These are phyloP conservation scores for Rotaria macrura DNA, from an alignment of 2,888 invertebrate genomes.

Conservation along the genomic window DNA sequence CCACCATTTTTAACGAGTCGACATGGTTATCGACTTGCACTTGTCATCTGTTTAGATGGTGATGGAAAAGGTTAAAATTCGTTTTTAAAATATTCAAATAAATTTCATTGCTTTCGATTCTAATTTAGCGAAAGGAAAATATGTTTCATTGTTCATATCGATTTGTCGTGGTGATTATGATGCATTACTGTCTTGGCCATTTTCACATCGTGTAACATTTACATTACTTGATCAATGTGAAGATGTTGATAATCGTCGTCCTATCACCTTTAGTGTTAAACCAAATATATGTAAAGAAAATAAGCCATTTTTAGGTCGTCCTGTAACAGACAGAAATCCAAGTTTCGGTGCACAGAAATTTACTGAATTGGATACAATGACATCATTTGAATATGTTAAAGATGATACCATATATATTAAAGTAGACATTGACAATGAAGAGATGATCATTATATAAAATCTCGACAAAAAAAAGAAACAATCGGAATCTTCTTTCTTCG, in stretches of 20 bases:
- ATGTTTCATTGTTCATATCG: conserved; percentile 41
- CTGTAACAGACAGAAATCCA: conserved; percentile 46
- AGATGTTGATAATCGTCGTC: conserved; percentile 41
- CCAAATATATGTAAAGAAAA: conserved; percentile 41
- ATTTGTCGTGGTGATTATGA: conserved; percentile 43
- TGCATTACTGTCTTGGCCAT: conserved; percentile 42
- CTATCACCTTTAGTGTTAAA: conserved; percentile 43
- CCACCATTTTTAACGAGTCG: conserved; percentile 48
- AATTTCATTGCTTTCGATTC: conserved; percentile 16
- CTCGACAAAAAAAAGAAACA: background rate
- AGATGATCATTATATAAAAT: conserved; percentile 32
- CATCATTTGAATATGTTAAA: conserved; percentile 37
- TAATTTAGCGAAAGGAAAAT: conserved; percentile 40
- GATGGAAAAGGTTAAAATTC: conserved; percentile 41
- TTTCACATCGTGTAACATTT: conserved; percentile 40
- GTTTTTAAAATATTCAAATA: too few species aligned
- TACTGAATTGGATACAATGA: conserved; percentile 36
- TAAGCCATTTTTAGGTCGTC: conserved; percentile 45
- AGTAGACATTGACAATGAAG: conserved; percentile 37
- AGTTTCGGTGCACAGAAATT: conserved; percentile 48
- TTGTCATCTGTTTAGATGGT: conserved; percentile 45
- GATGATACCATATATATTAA: conserved; percentile 38
- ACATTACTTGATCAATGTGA: conserved; percentile 43
- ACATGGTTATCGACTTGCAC: conserved; percentile 49
- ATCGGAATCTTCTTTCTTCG: too few species aligned